Evolutionary conservation across 2,797 vertebrate genomes (phyloP).

Genomic region (Premnoplex brunnescens): DNA sequence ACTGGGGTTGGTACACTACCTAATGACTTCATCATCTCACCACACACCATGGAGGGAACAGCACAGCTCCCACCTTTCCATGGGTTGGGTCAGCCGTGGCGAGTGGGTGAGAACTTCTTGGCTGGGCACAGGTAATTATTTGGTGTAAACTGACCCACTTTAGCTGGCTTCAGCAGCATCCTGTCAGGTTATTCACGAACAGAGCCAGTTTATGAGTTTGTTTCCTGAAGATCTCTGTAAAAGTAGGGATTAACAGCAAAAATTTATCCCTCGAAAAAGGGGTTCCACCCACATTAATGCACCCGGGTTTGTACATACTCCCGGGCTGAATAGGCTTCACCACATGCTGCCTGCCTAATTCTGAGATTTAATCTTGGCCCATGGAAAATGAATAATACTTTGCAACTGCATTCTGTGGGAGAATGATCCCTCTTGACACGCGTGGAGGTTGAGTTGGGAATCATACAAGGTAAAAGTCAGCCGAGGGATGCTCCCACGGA

Average conservation of each 20-base stretch:
- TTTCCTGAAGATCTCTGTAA: background rate
- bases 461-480: background rate
- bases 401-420: background rate
- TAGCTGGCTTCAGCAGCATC: background rate
- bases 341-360: background rate
- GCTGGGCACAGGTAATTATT: background rate
- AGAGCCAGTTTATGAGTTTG: background rate
- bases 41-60: background rate
- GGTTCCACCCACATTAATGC: background rate
- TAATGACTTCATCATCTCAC: background rate
- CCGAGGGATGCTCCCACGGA: background rate
- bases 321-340: background rate
- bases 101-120: background rate
- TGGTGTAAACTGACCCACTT: background rate
- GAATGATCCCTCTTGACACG: background rate
- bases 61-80: background rate
- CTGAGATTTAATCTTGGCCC: background rate
- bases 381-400: background rate
- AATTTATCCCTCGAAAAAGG: background rate
- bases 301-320: background rate
- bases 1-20: background rate
- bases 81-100: rapidly evolving
- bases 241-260: background rate
- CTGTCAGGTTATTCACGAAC: background rate
- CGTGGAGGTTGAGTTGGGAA: background rate